phyloP scores from a whole-genome alignment of 2,797 vertebrate genomes.

The Streptopelia turtur region DNA sequence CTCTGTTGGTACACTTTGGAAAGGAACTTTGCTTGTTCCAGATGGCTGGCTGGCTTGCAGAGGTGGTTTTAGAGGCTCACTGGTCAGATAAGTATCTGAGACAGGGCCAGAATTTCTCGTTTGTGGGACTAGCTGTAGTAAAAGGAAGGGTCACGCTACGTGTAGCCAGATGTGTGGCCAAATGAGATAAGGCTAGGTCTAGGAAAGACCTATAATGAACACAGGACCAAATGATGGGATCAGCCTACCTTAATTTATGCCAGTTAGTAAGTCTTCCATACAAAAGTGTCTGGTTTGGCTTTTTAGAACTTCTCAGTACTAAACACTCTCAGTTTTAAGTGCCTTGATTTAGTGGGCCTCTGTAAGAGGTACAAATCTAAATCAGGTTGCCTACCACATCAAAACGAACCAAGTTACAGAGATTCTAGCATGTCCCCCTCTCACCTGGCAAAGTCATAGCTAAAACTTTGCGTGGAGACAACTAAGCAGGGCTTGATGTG shows the following conservation, averaged over 20 bases:
- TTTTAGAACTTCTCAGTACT: background rate
- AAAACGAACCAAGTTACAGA: background rate
- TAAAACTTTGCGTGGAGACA: background rate
- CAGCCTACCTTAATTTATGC: background rate
- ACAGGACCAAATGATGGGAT: background rate
- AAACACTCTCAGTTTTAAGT: background rate
- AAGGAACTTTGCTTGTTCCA: conserved; percentile 1
- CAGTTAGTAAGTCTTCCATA: background rate
- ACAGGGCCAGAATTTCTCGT: background rate
- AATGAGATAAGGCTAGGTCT: background rate
- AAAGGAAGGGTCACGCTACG: background rate
- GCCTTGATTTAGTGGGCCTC: background rate
- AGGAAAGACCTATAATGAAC: background rate
- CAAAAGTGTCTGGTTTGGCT: background rate
- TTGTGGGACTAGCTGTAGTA: background rate
- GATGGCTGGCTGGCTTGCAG: background rate
- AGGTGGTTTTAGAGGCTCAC: background rate
- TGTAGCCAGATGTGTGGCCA: background rate
- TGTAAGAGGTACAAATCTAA: background rate
- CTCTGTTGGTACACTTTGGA: background rate
- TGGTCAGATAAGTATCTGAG: background rate
- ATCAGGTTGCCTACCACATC: background rate
- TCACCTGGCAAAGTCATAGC: background rate
- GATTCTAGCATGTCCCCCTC: background rate
- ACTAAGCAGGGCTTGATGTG: background rate